These are phyloP conservation scores for Tinea pellionella DNA, from an alignment of 2,888 invertebrate species.

Conservation along the genomic window DNA sequence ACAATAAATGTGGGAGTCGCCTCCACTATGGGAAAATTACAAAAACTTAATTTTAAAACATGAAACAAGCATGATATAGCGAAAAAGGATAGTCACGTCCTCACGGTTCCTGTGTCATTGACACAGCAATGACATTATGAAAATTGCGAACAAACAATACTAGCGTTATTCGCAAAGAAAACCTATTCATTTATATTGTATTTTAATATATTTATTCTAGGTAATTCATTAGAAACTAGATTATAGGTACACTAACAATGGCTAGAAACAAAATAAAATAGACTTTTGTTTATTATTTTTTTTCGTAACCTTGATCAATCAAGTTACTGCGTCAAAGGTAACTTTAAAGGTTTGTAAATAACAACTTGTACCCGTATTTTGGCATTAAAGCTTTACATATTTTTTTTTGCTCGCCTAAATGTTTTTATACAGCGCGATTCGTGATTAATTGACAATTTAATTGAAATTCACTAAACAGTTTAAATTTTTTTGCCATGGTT, in stretches of 20 bases:
- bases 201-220: neutral
- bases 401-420: too few species aligned
- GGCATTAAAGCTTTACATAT: too few species aligned
- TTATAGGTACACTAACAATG: too few species aligned
- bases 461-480: too few species aligned
- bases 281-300: neutral
- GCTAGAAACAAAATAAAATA: neutral
- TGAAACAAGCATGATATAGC: neutral
- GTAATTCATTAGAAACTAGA: too few species aligned
- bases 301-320: neutral
- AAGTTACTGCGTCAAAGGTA: neutral
- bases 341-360: neutral
- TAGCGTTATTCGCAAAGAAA: neutral
- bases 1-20: too few species aligned
- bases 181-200: neutral
- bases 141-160: neutral
- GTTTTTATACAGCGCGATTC: too few species aligned
- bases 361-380: neutral
- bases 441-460: too few species aligned
- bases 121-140: neutral
- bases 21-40: neutral
- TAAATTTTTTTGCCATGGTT: too few species aligned
- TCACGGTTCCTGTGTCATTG: neutral
- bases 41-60: neutral
- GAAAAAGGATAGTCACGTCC: neutral